Evolutionary conservation across 2,797 vertebrate genomes (phyloP).

Genomic region (Uromys caudimaculatus): DNA sequence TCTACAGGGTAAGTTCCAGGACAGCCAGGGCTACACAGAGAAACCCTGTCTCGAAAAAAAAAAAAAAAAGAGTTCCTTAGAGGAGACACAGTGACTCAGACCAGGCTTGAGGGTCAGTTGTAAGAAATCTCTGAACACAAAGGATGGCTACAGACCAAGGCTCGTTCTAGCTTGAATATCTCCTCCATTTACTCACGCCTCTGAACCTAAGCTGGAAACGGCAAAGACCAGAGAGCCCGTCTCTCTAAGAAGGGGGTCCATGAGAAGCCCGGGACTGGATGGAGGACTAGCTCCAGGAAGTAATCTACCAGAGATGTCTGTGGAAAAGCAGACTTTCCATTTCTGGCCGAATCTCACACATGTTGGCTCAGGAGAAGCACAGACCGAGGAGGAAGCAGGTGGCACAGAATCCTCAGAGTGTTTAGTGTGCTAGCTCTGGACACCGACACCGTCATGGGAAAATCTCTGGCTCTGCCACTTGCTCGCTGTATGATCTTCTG

Average conservation of each 20-base stretch:
- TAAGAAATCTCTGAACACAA: background rate
- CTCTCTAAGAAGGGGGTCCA: background rate
- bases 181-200: background rate
- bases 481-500: constrained; percentile 39
- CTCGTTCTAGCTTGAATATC: background rate
- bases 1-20: no score
- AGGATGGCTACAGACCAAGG: background rate
- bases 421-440: background rate
- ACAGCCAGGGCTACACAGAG: no score
- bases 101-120: background rate
- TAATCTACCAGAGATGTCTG: background rate
- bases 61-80: background rate
- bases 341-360: background rate
- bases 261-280: background rate
- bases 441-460: constrained; percentile 10
- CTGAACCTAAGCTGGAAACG: background rate
- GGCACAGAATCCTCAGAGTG: background rate
- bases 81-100: background rate
- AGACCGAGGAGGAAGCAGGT: background rate
- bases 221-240: background rate
- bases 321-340: background rate
- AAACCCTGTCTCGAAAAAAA: no score
- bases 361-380: background rate
- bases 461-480: background rate
- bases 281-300: background rate